Base-by-base conservation (phyloP, 2,113 vertebrate genomes). In the Oncorhynchus masou region DNA sequence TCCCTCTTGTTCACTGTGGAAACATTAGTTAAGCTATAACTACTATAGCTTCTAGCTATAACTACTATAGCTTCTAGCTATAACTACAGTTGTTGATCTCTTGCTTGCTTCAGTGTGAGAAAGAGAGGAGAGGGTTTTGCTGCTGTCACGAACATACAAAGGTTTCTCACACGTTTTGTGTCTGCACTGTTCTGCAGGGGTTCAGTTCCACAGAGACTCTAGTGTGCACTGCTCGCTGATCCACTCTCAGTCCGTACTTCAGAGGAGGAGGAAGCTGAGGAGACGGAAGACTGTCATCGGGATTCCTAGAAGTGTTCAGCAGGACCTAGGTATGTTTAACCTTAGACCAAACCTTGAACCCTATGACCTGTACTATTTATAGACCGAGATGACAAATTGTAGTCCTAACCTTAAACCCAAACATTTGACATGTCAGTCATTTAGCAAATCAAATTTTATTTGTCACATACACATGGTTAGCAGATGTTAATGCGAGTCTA, bases 191-290 rank as follows among this genome's bases (percentile, higher is more conserved):
- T 89, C 94, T 93, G 84, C 95, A 99, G 97, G 97, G 93, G 91
- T 97, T 82, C 95, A 95, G 87, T 99, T 99, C 92, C 97, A 99
- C 96, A 96, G 97, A 97, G 97, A 99, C 85, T 96, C 96, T 87
- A 98, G 96, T 94, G 96, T 97, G 88, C 97, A 96, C 92, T 97
- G 96, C 92, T 99, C 98, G 79, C 95, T 99, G 79, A 96, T 97
- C 90, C 96, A 98, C 91, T 98, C 98, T 74, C 96, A 98, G 95
- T 99, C 98, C 57, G 92, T 98, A 85, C 95, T 99, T 85, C 98
- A 99, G 92, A 91, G 97, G 83, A 96, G 97, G 91, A 94, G 97
- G 89, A 99, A 98, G 92, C 87, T 98, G 91, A 96, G 96, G 90
- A 96, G 97, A 91, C 94, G 97, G 88, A 97, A 96, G 93, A 98